Base-by-base conservation (phyloP, 2,113 vertebrate species). In the Hiodon tergisus region DNA sequence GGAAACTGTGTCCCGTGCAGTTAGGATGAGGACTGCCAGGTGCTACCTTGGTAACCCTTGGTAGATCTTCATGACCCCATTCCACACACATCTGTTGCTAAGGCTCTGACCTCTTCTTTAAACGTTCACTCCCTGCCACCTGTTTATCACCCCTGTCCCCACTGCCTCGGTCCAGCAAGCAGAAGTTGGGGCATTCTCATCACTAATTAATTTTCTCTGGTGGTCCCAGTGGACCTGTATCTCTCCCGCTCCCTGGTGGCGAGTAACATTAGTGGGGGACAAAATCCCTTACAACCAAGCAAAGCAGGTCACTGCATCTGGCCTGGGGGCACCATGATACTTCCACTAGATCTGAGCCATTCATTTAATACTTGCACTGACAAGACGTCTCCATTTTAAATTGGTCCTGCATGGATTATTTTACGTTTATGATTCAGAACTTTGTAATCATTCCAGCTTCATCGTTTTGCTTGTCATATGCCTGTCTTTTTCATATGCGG, bases 301-400 rank as follows among this genome's bases (percentile, higher is more conserved):
- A 53, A 67, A 66, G 72, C 50, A 74, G 72, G 72, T 46, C 51
- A 66, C 61, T 13, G 6, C 62, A n/a, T n/a, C 71, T 53, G 71
- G 71, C 55, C 59, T 60, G 6, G 2, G 16, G 8, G 59, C 59
- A 62, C 61, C 48, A 17, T 72, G 71, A 72, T 50, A 53, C 71
- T 59, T 59, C 50, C 71, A 50, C 57, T 61, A 17, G 71, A 48
- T 51, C 50, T 51, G 50, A 46, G 61, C 10, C 6, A 65, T 3
- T 31, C 63, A 11, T 31, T 31, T 31, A 31, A 31, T 31, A 47
- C 61, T 52, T 54, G 52, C 17, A 6, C 7, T 53, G 17, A 54
- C 58, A 4, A 48, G 48, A 16, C 31, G 52, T 11, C 9, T 17
- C 52, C 14, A 31, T 51, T 5, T 67, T 48, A 57, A 57, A 54